Percentiles rank a stretch among this genome's conserved stretches.
phyloP scores from a whole-genome alignment of 2,888 invertebrate genomes.

The Drosophila setosimentum region DNA sequence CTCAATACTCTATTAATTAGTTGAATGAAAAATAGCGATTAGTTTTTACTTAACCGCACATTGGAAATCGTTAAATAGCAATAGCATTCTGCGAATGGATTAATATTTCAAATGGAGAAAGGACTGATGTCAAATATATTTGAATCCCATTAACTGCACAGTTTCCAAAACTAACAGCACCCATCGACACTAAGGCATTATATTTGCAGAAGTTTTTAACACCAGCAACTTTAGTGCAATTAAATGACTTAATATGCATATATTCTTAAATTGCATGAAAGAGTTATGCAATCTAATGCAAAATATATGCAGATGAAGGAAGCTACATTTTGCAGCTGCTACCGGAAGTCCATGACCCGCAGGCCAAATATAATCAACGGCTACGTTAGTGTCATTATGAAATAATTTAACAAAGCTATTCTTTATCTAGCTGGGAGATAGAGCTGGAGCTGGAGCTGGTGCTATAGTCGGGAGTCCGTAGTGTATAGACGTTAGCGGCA shows the following conservation, averaged over 20 bases:
- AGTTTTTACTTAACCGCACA: neutral
- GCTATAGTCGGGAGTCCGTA: conserved; percentile 20
- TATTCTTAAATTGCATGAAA: conserved; percentile 7
- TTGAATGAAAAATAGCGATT: neutral
- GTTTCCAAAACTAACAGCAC: neutral
- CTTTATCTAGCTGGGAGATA: conserved; percentile 59
- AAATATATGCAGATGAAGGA: conserved; percentile 48
- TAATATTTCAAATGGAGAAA: neutral
- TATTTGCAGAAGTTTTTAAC: neutral
- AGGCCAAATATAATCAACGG: conserved; percentile 77
- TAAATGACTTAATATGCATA: conserved; percentile 5
- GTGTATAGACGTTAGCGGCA: conserved; percentile 17
- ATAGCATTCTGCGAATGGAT: neutral
- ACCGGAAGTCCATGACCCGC: conserved; percentile 75
- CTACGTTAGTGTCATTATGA: conserved; percentile 79
- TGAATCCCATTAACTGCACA: neutral
- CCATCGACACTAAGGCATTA: neutral
- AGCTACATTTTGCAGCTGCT: conserved; percentile 48
- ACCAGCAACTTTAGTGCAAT: neutral
- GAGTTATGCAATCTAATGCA: conserved; percentile 24
- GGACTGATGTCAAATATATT: neutral
- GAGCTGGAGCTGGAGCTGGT: neutral
- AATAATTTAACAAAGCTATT: conserved; percentile 80
- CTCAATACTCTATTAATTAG: neutral
- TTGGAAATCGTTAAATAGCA: neutral